phyloP scores from a whole-genome alignment of 2,888 invertebrate species.

The Plusia festucae region DNA sequence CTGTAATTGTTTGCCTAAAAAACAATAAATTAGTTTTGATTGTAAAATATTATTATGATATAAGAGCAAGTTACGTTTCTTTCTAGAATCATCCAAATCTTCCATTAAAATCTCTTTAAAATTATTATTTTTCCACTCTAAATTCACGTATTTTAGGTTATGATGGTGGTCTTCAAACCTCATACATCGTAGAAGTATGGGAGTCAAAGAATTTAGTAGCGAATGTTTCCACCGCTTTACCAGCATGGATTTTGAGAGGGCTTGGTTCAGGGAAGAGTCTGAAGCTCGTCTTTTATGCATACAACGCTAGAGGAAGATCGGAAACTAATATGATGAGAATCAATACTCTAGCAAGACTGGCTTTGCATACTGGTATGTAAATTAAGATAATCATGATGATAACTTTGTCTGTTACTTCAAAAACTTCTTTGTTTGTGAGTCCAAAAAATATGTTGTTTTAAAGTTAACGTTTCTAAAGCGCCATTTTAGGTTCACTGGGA shows the following conservation, averaged over 20 bases:
- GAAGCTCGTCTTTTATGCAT: slow-evolving; percentile 94
- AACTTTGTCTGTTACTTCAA: not conserved
- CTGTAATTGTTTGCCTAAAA: too few species aligned
- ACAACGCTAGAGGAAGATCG: slow-evolving; percentile 95
- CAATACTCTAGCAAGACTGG: slow-evolving; percentile 78
- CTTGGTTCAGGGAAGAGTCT: slow-evolving; percentile 94
- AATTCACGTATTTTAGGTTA: slow-evolving; percentile 88
- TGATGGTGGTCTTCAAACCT: slow-evolving; percentile 94
- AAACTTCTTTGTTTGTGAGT: not conserved
- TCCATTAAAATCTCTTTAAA: not conserved
- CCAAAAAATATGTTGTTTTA: not conserved
- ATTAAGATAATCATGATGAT: too few species aligned
- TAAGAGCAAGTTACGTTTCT: too few species aligned
- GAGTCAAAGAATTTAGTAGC: slow-evolving; percentile 90
- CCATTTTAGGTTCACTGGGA: too few species aligned
- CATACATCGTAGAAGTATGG: slow-evolving; percentile 92
- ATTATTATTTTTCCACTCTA: not conserved
- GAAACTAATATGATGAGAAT: slow-evolving; percentile 89
- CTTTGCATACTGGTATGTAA: slow-evolving; percentile 81
- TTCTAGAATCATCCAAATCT: too few species aligned
- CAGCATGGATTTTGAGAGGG: slow-evolving; percentile 93
- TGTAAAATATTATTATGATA: too few species aligned
- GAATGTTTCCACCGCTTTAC: slow-evolving; percentile 92
- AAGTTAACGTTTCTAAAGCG: too few species aligned
- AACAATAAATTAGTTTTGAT: too few species aligned